phyloP scores from a whole-genome alignment of 2,888 invertebrate genomes.

The Timema cristinae region DNA sequence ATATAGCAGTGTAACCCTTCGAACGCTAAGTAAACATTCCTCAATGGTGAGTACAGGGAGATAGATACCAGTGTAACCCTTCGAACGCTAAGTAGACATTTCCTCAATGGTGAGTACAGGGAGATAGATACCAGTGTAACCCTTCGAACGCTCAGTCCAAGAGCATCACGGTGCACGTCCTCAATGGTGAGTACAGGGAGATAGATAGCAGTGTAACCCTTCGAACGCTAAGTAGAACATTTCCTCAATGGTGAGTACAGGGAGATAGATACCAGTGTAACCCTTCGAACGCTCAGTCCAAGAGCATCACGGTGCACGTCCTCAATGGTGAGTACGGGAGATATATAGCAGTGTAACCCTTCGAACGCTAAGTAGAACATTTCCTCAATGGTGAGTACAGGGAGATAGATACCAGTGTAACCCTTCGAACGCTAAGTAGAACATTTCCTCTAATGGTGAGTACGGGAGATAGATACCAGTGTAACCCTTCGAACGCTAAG shows the following conservation, averaged over 20 bases:
- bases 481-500: constrained; percentile 91
- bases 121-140: constrained; percentile 93
- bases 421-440: too few species aligned
- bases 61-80: too few species aligned
- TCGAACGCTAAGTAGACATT: too few species aligned
- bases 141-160: constrained; percentile 90
- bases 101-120: too few species aligned
- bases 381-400: constrained; percentile 76
- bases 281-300: constrained; percentile 88
- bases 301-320: constrained; percentile 88
- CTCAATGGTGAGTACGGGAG: constrained; percentile 71
- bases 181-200: constrained; percentile 72
- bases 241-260: constrained; percentile 72
- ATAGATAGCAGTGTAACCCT: constrained; percentile 91
- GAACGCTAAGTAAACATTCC: constrained; percentile 90
- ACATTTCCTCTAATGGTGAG: too few species aligned
- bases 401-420: too few species aligned
- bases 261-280: constrained; percentile 79
- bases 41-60: constrained; percentile 72
- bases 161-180: constrained; percentile 86
- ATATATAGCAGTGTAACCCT: constrained; percentile 90
- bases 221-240: constrained; percentile 90
- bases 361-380: constrained; percentile 91
- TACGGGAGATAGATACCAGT: too few species aligned
- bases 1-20: constrained; percentile 90